Evolutionary conservation across 2,113 vertebrate species (phyloP).

Genomic region (Nicator chloris): DNA sequence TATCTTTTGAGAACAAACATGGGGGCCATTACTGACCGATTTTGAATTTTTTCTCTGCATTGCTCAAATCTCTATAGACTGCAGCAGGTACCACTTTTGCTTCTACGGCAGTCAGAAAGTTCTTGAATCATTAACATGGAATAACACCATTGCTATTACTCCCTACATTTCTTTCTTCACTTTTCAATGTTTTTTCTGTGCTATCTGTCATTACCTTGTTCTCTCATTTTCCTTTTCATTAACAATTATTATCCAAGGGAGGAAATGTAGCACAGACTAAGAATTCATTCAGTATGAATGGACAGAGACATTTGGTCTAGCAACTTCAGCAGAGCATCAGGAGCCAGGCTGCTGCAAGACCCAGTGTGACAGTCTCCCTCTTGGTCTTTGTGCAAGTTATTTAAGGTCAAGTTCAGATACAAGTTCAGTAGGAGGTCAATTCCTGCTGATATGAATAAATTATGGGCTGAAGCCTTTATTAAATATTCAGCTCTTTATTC

Average conservation of each 20-base stretch:
- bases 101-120: neutral
- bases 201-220: slow-evolving; percentile 51
- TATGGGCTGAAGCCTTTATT: too few species aligned
- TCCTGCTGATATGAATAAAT: too few species aligned
- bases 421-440: neutral
- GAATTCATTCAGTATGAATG: slow-evolving; percentile 35
- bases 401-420: neutral
- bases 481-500: too few species aligned
- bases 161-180: slow-evolving; percentile 60
- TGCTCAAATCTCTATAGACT: neutral
- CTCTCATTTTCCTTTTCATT: slow-evolving; percentile 59
- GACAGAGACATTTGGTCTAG: neutral
- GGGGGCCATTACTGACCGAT: neutral
- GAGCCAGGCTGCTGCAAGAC: neutral
- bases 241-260: slow-evolving; percentile 24
- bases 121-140: slow-evolving; percentile 6
- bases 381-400: neutral
- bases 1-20: neutral
- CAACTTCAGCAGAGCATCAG: neutral
- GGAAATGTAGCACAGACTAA: slow-evolving; percentile 15
- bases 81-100: neutral
- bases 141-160: neutral
- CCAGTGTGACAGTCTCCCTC: neutral
- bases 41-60: neutral
- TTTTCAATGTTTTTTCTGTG: slow-evolving; percentile 48